These are phyloP conservation scores for Schizopygopsis pylzovi DNA, from an alignment of 2,797 vertebrate species.

Conservation along the genomic window DNA sequence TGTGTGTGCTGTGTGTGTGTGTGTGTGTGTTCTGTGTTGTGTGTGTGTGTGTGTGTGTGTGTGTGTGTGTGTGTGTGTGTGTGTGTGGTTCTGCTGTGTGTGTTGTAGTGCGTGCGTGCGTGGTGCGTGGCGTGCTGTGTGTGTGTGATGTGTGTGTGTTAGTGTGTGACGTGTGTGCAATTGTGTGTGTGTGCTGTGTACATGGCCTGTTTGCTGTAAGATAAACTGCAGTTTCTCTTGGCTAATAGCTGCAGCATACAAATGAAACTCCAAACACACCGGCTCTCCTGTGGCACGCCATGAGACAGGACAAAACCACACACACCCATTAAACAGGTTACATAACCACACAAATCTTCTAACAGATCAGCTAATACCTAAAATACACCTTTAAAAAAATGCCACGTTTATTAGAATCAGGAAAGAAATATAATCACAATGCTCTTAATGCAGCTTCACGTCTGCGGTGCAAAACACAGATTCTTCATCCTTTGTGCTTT, in stretches of 20 bases:
- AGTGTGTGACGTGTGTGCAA: not conserved
- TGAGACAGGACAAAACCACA: conserved; percentile 28
- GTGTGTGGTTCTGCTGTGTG: too few relatives aligned
- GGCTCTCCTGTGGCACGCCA: conserved; percentile 34
- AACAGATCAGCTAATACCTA: not conserved
- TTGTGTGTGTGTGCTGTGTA: not conserved
- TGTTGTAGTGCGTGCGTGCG: not conserved
- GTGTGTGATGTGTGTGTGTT: conserved; percentile 17
- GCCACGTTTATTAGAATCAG: conserved; percentile 10
- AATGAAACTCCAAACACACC: conserved; percentile 22
- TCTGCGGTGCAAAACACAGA: not conserved
- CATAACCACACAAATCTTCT: conserved; percentile 8
- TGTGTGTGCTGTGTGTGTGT: not conserved
- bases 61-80: not conserved
- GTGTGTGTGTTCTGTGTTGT: not conserved
- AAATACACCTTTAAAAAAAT: not conserved
- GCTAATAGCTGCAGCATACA: conserved; percentile 45
- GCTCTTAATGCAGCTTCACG: not conserved
- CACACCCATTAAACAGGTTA: conserved; percentile 6
- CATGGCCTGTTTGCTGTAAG: conserved; percentile 51
- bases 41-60: not conserved
- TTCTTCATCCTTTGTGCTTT: not conserved
- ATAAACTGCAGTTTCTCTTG: conserved; percentile 58
- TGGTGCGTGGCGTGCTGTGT: not conserved
- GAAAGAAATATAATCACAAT: conserved; percentile 21